phyloP scores from a whole-genome alignment of 2,797 vertebrate species.

The Protosalanx chinensis region DNA sequence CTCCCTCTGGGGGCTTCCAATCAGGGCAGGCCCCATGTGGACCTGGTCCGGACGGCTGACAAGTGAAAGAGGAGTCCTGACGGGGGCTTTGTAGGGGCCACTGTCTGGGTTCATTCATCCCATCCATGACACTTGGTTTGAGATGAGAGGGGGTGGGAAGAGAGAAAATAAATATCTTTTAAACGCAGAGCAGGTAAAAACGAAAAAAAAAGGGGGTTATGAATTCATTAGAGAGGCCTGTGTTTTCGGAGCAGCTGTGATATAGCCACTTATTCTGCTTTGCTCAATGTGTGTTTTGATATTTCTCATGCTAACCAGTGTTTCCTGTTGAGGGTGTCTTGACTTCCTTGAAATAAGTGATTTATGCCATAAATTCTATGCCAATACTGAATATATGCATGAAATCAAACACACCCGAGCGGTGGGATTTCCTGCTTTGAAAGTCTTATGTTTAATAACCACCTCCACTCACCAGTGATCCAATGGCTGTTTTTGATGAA shows the following conservation, averaged over 20 bases:
- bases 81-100: conserved; percentile 71
- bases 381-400: conserved; percentile 62
- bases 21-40: conserved; percentile 79
- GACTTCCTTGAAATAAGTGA: conserved; percentile 54
- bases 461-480: conserved; percentile 47
- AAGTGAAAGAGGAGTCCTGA: conserved; percentile 72
- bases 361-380: conserved; percentile 56
- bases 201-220: conserved; percentile 32
- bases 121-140: conserved; percentile 69
- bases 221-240: conserved; percentile 56
- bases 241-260: conserved; percentile 39
- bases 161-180: conserved; percentile 46
- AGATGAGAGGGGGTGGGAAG: conserved; percentile 37
- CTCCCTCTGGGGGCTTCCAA: conserved; percentile 80
- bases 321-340: conserved; percentile 43
- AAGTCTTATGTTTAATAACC: conserved; percentile 49
- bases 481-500: conserved; percentile 41
- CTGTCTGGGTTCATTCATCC: conserved; percentile 72
- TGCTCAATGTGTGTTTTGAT: conserved; percentile 35
- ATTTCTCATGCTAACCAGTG: conserved; percentile 42
- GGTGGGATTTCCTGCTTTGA: conserved; percentile 55
- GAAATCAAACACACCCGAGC: conserved; percentile 43
- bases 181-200: conserved; percentile 56
- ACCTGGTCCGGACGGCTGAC: conserved; percentile 76
- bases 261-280: conserved; percentile 35